A percentile compares a stretch with the other conserved stretches of the same genome.
Conservation (phyloP, 1,140 invertebrate species). For the Adoxophyes honmai region DNA sequence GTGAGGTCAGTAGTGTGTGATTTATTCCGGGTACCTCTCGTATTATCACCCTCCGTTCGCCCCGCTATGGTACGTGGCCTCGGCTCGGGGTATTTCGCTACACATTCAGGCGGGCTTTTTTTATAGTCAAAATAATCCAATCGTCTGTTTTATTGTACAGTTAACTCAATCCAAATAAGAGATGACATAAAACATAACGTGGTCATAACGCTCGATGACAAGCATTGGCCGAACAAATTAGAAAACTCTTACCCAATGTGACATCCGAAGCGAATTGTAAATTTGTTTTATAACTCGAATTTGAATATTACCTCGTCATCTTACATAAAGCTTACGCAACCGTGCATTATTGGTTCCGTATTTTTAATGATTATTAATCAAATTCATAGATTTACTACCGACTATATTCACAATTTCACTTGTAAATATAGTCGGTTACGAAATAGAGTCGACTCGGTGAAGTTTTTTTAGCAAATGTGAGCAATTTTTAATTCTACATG, state of each 20-base stretch:
- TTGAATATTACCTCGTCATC: conserved; percentile 12
- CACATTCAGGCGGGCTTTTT: neutral
- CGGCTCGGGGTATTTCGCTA: neutral
- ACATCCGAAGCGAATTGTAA: conserved; percentile 11
- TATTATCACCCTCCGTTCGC: neutral
- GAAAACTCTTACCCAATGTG: conserved; percentile 14
- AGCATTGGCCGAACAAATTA: conserved; percentile 3
- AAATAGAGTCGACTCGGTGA: neutral
- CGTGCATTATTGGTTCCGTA: conserved; percentile 11
- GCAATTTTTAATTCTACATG: neutral
- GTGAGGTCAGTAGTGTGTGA: neutral
- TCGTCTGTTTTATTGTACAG: neutral
- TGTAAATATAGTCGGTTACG: conserved; percentile 4
- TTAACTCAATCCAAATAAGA: too few species aligned
- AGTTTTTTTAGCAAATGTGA: neutral
- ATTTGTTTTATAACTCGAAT: conserved; percentile 14
- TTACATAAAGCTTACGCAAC: conserved; percentile 10
- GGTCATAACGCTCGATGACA: neutral
- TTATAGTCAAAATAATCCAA: neutral
- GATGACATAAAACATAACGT: neutral
- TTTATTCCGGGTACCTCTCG: conserved; percentile 10
- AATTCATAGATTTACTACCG: neutral
- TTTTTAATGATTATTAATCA: conserved; percentile 4
- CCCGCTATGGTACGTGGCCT: neutral
- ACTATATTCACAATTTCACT: neutral